Conservation (phyloP, 2,113 vertebrate species). For the Rhizomys pruinosus region DNA sequence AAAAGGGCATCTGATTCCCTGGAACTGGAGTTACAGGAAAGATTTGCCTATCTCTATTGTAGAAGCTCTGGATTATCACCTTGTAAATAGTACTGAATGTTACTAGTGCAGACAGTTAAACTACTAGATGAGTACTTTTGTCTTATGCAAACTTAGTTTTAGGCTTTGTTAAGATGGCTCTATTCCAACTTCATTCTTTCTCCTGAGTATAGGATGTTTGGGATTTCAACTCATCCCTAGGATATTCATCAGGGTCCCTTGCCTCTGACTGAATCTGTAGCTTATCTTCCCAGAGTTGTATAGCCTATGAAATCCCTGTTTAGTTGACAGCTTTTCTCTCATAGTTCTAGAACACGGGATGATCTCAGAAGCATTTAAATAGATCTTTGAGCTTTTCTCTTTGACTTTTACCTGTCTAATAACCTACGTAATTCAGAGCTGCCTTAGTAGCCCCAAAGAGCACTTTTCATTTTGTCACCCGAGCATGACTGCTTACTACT, state of each 20-base stretch:
- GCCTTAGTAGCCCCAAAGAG: neutral
- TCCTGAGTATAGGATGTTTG: neutral
- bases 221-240: neutral
- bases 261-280: neutral
- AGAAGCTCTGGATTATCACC: no score
- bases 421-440: neutral
- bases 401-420: neutral
- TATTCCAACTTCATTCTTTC: neutral
- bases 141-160: no score
- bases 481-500: neutral
- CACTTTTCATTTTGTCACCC: neutral
- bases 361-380: neutral
- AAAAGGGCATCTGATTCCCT: no score
- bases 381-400: neutral
- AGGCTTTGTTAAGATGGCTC: neutral
- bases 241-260: neutral
- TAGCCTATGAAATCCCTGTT: neutral
- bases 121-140: no score
- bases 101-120: no score
- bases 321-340: no score
- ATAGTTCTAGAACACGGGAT: neutral
- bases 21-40: no score
- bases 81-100: no score
- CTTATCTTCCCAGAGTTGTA: neutral
- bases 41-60: no score